Evolutionary conservation across 2,888 invertebrate species (phyloP), one percentile per base, ranked within the genome.

Genomic region (Trisateles emortualis): DNA sequence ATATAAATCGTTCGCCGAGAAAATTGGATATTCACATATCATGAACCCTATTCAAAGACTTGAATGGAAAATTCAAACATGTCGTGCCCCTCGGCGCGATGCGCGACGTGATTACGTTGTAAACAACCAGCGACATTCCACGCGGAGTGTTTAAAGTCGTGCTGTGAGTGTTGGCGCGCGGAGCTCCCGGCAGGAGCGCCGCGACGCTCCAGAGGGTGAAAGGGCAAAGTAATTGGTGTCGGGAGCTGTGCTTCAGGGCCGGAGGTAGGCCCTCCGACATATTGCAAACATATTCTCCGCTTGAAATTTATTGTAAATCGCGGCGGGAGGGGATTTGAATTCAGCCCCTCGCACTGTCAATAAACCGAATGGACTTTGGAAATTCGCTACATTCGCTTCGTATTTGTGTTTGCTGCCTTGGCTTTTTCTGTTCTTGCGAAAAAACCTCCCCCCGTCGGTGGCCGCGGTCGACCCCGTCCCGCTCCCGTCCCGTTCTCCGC

Each of bases 251-350:
- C 38, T 52, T 29, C 69, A 68, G 67, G 63, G 68, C 67, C 67
- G 69, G 57, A 61, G 36, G 38, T 13, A 30, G 48, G 68, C 76
- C 72, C 74, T 71, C 65, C 68, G 81, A 90, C 90, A 88, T 88
- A 90, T 90, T 87, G 89, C 88, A 81, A 89, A 89, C 92, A 92
- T 91, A 90, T 90, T 90, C 89, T 82, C 79, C 87, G 83, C 82
- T 90, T 85, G 86, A 90, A 90, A 88, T 90, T 88, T 90, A 91
- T 90, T 89, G 91, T 89, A 90, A 91, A 89, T 84, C 88, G 88
- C 83, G 85, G 73, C 84, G 76, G 85, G 83, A 76, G 83, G 86
- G 88, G 87, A 85, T 88, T 87, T 85, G 86, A 86, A 86, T 87
- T 72, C 72, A 68, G 62, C 70, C 78, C 79, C 80, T 74, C 75